phyloP scores from a whole-genome alignment of 2,113 vertebrate species.

The Leptosomus discolor region DNA sequence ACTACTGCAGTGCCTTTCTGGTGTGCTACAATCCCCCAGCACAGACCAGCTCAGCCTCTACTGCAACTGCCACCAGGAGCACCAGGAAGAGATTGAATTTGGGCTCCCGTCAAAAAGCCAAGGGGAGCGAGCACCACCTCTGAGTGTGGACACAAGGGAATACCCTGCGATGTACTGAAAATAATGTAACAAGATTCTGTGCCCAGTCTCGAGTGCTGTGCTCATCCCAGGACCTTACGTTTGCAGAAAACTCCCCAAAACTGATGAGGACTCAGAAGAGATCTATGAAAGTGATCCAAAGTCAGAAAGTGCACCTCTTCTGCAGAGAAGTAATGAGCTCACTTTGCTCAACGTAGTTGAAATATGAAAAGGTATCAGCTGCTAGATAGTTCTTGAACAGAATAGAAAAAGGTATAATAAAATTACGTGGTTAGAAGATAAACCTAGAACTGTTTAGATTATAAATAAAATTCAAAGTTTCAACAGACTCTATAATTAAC shows the following conservation, averaged over 20 bases:
- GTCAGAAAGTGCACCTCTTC: not conserved
- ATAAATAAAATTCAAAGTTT: not conserved
- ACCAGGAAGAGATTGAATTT: not conserved
- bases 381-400: not conserved
- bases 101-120: not conserved
- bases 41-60: not conserved
- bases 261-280: not conserved
- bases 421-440: not conserved
- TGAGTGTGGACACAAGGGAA: not conserved
- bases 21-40: rapidly evolving
- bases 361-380: not conserved
- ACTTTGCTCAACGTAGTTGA: not conserved
- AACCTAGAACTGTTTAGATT: not conserved
- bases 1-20: not conserved
- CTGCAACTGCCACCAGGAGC: not conserved
- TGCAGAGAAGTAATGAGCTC: not conserved
- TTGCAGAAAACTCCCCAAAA: not conserved
- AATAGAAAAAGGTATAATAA: not conserved
- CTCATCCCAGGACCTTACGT: rapidly evolving
- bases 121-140: not conserved
- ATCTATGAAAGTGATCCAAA: not conserved
- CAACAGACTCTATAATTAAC: not conserved
- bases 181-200: not conserved
- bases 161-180: not conserved
- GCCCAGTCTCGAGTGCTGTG: no score